Evolutionary conservation across 1,140 invertebrate genomes (phyloP).

Genomic region (Popillia japonica): DNA sequence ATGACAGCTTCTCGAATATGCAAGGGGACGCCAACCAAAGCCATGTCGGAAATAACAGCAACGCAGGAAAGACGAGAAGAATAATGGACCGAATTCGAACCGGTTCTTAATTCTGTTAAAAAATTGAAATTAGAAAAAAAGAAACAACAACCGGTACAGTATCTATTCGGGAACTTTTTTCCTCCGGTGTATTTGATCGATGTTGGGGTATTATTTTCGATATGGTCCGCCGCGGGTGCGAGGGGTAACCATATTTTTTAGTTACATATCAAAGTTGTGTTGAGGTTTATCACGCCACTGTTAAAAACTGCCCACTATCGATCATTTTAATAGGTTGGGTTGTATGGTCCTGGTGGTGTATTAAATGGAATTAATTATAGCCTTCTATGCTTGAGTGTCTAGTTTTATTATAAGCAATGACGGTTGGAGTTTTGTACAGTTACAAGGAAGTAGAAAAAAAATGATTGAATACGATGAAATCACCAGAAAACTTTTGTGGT

Average conservation of each 20-base stretch:
- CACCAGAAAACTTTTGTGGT: too few relatives aligned
- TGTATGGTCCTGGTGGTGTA: neutral
- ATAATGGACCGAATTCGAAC: constrained; percentile 22
- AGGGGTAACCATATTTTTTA: constrained; percentile 51
- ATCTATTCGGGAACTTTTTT: neutral
- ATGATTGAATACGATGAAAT: too few relatives aligned
- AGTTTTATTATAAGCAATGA: too few relatives aligned
- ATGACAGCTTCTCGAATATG: constrained; percentile 10
- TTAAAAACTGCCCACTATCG: constrained; percentile 7
- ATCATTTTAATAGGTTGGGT: constrained; percentile 34
- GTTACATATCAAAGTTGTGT: constrained; percentile 51
- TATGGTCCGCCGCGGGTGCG: constrained; percentile 14
- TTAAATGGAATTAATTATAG: constrained; percentile 11
- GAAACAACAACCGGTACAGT: too few relatives aligned
- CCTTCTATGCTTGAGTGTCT: too few relatives aligned
- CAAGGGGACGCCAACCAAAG: neutral
- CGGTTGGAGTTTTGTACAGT: too few relatives aligned
- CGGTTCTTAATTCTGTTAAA: neutral
- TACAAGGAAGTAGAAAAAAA: too few relatives aligned
- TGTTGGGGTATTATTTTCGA: constrained; percentile 5
- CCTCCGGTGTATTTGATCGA: neutral
- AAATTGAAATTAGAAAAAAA: neutral
- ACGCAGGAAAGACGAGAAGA: neutral
- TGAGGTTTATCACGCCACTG: constrained; percentile 44
- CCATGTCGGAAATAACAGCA: neutral